Conservation (phyloP, 1,140 invertebrate genomes). For the Matsumurasca onukii region DNA sequence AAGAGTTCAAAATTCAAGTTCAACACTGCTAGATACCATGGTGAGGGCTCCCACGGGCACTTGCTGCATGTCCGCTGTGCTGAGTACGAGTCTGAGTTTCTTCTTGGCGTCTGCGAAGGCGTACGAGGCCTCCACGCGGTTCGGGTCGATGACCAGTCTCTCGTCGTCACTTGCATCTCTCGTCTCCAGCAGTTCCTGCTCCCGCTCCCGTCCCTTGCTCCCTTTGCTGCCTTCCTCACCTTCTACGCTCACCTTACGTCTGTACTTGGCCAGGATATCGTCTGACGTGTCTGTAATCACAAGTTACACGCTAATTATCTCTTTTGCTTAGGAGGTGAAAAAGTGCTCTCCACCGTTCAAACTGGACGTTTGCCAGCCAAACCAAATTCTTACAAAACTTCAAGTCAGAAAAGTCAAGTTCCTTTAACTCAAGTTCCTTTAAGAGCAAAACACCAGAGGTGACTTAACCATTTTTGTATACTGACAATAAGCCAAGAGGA, state of each 20-base stretch:
- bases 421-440: no score
- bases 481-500: no score
- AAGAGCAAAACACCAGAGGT: no score
- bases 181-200: neutral
- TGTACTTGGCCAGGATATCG: conserved; percentile 94
- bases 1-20: no score
- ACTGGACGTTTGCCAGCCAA: no score
- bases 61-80: conserved; percentile 70
- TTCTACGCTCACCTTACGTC: conserved; percentile 63
- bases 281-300: conserved; percentile 74
- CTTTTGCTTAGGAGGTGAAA: no score
- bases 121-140: conserved; percentile 59
- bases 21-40: conserved; percentile 4
- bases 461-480: no score
- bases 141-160: conserved; percentile 20
- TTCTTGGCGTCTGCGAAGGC: conserved; percentile 87
- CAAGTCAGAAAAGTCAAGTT: no score
- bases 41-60: conserved; percentile 28
- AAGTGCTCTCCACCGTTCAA: no score
- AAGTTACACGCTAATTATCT: no score
- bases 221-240: neutral
- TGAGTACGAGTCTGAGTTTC: conserved; percentile 89
- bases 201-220: neutral
- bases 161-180: conserved; percentile 18
- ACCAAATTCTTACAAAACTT: no score